phyloP scores from a whole-genome alignment of 1,140 invertebrate genomes.

The Teleogryllus occipitalis region DNA sequence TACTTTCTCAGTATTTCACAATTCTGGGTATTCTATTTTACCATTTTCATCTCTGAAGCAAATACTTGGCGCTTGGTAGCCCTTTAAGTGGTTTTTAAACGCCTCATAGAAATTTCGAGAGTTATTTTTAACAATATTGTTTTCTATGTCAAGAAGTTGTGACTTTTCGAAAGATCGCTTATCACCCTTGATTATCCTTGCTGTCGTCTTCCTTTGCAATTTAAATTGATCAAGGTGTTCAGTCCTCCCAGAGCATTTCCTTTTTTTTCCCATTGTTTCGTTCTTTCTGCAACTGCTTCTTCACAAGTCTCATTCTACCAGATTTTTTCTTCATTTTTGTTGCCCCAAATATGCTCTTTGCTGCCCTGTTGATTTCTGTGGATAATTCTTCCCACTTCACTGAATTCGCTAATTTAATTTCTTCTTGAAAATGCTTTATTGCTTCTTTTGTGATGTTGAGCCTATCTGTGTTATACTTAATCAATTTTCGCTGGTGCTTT shows the following conservation, averaged over 20 bases:
- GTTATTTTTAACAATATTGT: constrained; percentile 12
- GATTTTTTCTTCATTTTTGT: too few species aligned
- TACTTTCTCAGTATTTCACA: constrained; percentile 14
- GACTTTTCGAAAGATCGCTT: constrained; percentile 14
- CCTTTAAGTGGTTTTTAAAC: constrained; percentile 11
- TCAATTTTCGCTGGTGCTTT: too few species aligned
- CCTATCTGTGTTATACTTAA: too few species aligned
- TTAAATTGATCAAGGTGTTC: constrained; percentile 1
- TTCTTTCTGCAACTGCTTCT: too few species aligned
- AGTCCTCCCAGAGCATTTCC: neutral
- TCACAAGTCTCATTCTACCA: too few species aligned
- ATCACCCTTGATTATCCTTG: constrained; percentile 8
- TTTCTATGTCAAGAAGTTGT: constrained; percentile 9
- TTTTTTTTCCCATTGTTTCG: constrained; percentile 8
- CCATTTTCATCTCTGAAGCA: constrained; percentile 16
- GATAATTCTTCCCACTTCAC: too few species aligned
- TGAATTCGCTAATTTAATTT: too few species aligned
- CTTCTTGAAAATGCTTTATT: too few species aligned
- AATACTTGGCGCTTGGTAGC: constrained; percentile 9
- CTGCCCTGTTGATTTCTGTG: too few species aligned
- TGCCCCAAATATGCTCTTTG: too few species aligned
- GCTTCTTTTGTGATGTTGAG: too few species aligned
- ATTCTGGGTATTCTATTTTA: constrained; percentile 8
- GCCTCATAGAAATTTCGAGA: too few species aligned
- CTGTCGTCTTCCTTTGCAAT: neutral